A percentile compares a stretch with the other conserved stretches of the same genome.
Evolutionary conservation across 1,140 invertebrate species (phyloP).

Genomic region (Apocrypta bakeri): DNA sequence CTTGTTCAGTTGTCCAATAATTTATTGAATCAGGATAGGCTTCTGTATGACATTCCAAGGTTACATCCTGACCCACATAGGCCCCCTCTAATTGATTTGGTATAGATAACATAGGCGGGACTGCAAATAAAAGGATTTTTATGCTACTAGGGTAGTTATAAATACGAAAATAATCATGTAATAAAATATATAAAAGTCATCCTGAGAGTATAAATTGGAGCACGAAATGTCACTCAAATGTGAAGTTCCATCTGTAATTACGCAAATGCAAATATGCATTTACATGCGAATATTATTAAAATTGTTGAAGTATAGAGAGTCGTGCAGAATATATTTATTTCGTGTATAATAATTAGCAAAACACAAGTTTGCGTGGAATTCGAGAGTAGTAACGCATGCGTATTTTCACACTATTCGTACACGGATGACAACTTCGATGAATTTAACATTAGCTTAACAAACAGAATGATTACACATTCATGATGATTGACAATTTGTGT

Average conservation of each 20-base stretch:
- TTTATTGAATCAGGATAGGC: conserved; percentile 92
- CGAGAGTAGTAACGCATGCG: conserved; percentile 13
- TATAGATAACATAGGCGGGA: conserved; percentile 91
- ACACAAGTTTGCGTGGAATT: conserved; percentile 15
- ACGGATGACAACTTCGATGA: conserved; percentile 10
- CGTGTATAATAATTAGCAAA: conserved; percentile 34
- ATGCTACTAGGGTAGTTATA: no score
- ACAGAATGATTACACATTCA: conserved; percentile 6
- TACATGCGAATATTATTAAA: no score
- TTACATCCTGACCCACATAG: conserved; percentile 87
- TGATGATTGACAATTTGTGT: conserved; percentile 48
- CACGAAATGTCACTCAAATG: no score
- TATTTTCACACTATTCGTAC: conserved; percentile 1
- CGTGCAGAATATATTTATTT: no score
- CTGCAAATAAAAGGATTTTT: conserved; percentile 69
- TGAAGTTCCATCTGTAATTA: no score
- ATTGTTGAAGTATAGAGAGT: no score
- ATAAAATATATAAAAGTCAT: background rate
- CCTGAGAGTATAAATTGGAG: no score
- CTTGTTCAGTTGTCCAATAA: conserved; percentile 89
- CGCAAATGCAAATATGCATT: no score
- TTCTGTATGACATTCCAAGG: conserved; percentile 89
- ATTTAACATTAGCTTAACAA: conserved; percentile 34
- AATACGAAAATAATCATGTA: no score
- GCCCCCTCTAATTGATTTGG: conserved; percentile 90